A percentile compares a stretch with the other conserved stretches of the same genome.
Evolutionary conservation across 2,888 invertebrate genomes (phyloP).

Genomic region (Ischnus inquisitorius): DNA sequence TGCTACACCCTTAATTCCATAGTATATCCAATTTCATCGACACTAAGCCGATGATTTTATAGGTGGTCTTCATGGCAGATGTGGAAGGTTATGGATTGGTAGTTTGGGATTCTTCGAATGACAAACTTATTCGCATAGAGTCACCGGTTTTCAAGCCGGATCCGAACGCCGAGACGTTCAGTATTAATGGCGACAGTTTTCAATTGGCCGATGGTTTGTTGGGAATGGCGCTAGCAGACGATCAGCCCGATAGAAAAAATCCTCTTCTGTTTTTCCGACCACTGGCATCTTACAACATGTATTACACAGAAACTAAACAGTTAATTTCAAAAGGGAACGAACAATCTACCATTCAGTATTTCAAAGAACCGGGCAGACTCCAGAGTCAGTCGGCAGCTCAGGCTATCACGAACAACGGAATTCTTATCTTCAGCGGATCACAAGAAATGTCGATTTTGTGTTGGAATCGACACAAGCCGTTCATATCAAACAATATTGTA

Average conservation of each 20-base stretch:
- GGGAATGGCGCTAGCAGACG: slow-evolving; percentile 4
- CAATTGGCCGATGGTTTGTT: not conserved
- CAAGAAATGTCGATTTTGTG: slow-evolving; percentile 26
- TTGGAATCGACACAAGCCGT: slow-evolving; percentile 38
- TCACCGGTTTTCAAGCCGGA: not conserved
- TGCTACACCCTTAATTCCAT: too few species aligned
- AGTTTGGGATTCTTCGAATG: slow-evolving; percentile 41
- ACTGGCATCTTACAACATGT: slow-evolving; percentile 37
- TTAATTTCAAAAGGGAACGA: not conserved
- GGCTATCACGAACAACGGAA: slow-evolving; percentile 19
- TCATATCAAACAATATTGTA: slow-evolving; percentile 30
- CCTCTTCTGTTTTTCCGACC: slow-evolving; percentile 42
- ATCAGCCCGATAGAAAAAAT: not conserved
- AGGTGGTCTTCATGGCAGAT: slow-evolving; percentile 56
- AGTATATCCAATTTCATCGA: not conserved
- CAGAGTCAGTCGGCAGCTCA: slow-evolving; percentile 32
- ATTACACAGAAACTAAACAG: not conserved
- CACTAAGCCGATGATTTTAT: not conserved
- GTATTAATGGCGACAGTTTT: not conserved
- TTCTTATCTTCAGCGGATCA: slow-evolving; percentile 37
- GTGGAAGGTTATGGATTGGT: slow-evolving; percentile 70
- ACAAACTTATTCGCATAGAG: not conserved
- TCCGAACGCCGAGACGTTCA: not conserved
- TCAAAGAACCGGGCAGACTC: slow-evolving; percentile 14
- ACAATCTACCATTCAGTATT: not conserved